Conservation (phyloP, 2,113 vertebrate species). For the Sterna hirundo region DNA sequence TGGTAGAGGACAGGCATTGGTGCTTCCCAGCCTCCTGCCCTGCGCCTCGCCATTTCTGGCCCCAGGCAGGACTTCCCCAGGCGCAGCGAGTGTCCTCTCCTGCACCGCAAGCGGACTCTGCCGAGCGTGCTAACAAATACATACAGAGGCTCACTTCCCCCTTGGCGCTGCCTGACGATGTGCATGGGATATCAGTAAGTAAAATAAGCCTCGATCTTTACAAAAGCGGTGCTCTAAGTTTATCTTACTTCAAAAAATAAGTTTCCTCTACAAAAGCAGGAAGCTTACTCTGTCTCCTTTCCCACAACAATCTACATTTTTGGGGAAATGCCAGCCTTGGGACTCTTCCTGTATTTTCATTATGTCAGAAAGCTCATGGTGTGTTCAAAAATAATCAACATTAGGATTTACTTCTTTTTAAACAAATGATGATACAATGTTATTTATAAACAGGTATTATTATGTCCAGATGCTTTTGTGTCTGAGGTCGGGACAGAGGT, state of each 20-base stretch:
- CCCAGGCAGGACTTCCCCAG: neutral
- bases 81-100: neutral
- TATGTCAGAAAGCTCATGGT: constrained; percentile 62
- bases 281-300: constrained; percentile 68
- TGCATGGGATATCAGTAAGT: constrained; percentile 11
- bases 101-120: neutral
- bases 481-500: constrained; percentile 15
- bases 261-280: constrained; percentile 69
- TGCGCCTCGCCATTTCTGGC: neutral
- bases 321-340: constrained; percentile 69
- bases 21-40: neutral
- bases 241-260: constrained; percentile 61
- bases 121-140: neutral
- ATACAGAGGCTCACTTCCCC: neutral
- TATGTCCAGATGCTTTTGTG: constrained; percentile 58
- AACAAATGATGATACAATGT: constrained; percentile 58
- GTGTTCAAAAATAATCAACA: constrained; percentile 67
- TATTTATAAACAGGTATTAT: constrained; percentile 66
- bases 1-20: neutral
- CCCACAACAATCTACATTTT: constrained; percentile 67
- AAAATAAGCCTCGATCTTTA: constrained; percentile 37
- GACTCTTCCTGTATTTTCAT: constrained; percentile 72
- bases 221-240: constrained; percentile 56
- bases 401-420: constrained; percentile 60
- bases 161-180: constrained; percentile 28